Conservation (phyloP, 2,888 invertebrate genomes). For the Melitaea athalia region DNA sequence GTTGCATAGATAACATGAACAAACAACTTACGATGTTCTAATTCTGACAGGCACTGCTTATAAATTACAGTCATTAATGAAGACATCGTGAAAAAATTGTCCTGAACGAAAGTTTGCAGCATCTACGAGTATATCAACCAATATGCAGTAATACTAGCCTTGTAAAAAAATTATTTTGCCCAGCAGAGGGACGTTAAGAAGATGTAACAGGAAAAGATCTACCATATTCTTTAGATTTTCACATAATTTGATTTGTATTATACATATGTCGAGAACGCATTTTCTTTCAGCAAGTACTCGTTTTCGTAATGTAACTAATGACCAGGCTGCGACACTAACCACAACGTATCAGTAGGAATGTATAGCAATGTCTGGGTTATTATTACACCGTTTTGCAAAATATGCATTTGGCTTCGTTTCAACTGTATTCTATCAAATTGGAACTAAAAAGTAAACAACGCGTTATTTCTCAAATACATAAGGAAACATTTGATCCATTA, state of each 20-base stretch:
- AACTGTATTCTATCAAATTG: constrained; percentile 60
- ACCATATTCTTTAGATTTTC: neutral
- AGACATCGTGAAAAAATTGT: no score
- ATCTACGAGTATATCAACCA: no score
- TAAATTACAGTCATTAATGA: no score
- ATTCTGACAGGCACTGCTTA: no score
- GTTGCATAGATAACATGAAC: no score
- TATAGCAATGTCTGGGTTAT: constrained; percentile 66
- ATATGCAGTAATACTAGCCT: no score
- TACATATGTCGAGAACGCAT: constrained; percentile 14
- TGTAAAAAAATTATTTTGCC: no score
- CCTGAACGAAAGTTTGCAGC: no score
- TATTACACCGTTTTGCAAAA: constrained; percentile 70
- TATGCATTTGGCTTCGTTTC: constrained; percentile 73
- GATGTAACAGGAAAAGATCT: neutral
- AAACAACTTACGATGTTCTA: no score
- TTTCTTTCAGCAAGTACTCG: constrained; percentile 26
- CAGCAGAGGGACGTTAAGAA: no score
- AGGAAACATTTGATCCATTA: neutral
- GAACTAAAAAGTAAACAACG: constrained; percentile 53
- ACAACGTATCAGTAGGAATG: constrained; percentile 43
- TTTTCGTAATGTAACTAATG: constrained; percentile 27
- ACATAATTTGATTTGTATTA: constrained; percentile 2
- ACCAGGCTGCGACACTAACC: constrained; percentile 42
- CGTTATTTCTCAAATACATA: constrained; percentile 11